A percentile compares a stretch with the other conserved stretches of the same genome.
Evolutionary conservation across 2,113 vertebrate species (phyloP).

Genomic region (Catharus minimus): DNA sequence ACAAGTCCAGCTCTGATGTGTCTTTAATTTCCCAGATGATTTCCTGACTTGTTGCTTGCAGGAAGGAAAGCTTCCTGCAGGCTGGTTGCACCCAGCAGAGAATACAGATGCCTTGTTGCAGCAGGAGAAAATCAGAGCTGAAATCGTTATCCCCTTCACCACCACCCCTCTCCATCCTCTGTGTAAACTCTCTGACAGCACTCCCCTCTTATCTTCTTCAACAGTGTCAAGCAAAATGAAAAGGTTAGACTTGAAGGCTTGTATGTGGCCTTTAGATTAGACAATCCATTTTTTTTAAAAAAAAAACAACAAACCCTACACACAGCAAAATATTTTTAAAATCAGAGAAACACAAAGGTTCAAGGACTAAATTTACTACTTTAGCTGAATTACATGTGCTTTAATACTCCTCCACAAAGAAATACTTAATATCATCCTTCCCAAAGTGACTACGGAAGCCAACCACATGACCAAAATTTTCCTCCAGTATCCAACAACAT

Average conservation of each 20-base stretch:
- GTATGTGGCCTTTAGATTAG: neutral
- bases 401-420: neutral
- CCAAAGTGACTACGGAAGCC: neutral
- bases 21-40: conserved; percentile 1
- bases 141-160: neutral
- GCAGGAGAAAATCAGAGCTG: neutral
- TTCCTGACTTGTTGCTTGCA: neutral
- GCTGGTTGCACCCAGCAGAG: conserved; percentile 1
- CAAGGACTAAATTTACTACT: neutral
- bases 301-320: neutral
- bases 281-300: neutral
- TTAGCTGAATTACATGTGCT: neutral
- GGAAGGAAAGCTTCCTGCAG: neutral
- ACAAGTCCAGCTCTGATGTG: neutral
- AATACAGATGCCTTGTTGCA: neutral
- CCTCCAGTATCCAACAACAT: neutral
- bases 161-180: neutral
- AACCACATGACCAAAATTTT: neutral
- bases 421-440: neutral
- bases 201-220: neutral
- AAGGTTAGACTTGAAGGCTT: conserved; percentile 41
- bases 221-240: conserved; percentile 16
- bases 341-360: neutral
- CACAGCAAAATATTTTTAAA: neutral
- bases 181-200: neutral